These are phyloP conservation scores for Speoplatyrhinus poulsoni DNA, from an alignment of 2,113 vertebrate species.

Conservation along the genomic window DNA sequence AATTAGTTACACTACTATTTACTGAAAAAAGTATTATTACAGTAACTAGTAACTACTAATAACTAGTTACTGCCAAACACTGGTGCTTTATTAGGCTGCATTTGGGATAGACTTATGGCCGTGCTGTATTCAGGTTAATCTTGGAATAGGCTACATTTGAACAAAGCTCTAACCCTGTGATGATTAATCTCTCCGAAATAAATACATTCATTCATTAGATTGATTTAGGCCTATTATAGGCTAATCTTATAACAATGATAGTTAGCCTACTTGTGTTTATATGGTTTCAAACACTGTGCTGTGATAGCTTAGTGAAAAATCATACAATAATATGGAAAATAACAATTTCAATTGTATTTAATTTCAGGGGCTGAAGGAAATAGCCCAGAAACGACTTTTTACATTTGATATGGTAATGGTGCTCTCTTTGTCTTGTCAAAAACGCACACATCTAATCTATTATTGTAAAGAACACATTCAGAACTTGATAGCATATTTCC, in stretches of 20 bases:
- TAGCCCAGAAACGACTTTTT: constrained; percentile 34
- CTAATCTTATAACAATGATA: not conserved
- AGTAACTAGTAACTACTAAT: no score
- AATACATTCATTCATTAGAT: constrained; percentile 9
- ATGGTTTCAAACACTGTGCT: not conserved
- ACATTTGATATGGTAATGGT: constrained; percentile 61
- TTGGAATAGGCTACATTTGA: not conserved
- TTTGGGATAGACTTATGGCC: no score
- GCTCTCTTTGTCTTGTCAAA: constrained; percentile 57
- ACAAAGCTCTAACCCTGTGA: not conserved
- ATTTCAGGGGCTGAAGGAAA: constrained; percentile 53
- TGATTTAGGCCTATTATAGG: not conserved
- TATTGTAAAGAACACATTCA: constrained; percentile 28
- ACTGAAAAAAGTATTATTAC: no score
- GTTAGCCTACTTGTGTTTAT: not conserved
- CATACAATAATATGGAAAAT: constrained; percentile 9
- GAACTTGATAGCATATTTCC: constrained; percentile 27
- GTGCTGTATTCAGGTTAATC: not conserved
- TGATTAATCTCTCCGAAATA: not conserved
- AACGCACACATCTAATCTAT: constrained; percentile 21
- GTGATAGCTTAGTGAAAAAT: not conserved
- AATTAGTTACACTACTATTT: no score
- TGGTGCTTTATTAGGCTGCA: no score
- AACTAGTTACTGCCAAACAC: no score
- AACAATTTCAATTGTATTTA: constrained; percentile 24